Evolutionary conservation across 2,797 vertebrate genomes (phyloP), one percentile per base, ranked within the genome.

Genomic region (Darevskia mixta): DNA sequence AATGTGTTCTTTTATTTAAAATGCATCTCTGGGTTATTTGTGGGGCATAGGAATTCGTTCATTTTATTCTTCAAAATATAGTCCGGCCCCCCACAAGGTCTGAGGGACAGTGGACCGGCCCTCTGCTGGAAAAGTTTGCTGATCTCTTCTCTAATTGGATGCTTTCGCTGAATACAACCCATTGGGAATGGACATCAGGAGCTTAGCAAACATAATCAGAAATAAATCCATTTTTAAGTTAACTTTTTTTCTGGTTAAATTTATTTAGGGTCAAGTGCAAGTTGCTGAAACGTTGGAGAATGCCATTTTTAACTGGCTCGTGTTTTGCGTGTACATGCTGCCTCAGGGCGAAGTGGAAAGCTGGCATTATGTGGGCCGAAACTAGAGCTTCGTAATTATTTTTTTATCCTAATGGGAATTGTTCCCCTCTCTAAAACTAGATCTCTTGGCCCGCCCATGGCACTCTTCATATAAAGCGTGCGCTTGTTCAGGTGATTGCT

Each of bases 371-470:
- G 20, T 79, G 2, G 67, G 92, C 29, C 86, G 71, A 1, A 49
- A 58, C 43, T 32, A 77, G 92, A 93, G 88, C 87, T 58, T 76
- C 27, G 35, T 87, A 82, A 87, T 87, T 82, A 73, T 80, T 72
- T 61, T 64, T 88, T 77, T 55, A 89, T 82, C 87, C 84, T 76
- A 27, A 80, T 25, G 61, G 32, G 93, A 73, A 35, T 27, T 73
- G 35, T 67, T 66, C n/a, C 71, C 69, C 13, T 23, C 55, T 86
- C 71, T 86, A 87, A 90, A 95, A 96, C 87, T 95, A 95, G 95
- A 94, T 95, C 91, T 88, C 82, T 1, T 78, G 91, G 94, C 89
- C 71, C 93, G 91, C 94, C 90, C 85, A 90, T 94, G 93, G 83
- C 41, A 89, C 69, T 87, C 89, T 87, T 75, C 77, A 77, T 64